Evolutionary conservation across 2,113 vertebrate genomes (phyloP), one percentile per base, ranked within the genome.

Genomic region (Percina caprodes): DNA sequence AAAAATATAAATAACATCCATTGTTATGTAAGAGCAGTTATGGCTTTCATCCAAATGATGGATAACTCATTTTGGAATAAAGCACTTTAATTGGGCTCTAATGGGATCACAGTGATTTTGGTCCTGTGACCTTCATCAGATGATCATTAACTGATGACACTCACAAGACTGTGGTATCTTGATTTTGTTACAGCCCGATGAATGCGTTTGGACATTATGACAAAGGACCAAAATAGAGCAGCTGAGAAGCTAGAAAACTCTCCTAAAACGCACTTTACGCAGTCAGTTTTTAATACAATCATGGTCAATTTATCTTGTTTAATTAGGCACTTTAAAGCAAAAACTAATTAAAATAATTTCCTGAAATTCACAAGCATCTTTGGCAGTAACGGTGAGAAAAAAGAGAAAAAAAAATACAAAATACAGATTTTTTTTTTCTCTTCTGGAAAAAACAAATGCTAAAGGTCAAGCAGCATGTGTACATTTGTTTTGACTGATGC

Each of bases 71-170:
- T 80, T 80, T 82, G 56, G 77, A 84, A 78, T 80, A 61, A 79
- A 87, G 86, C 71, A 39, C 55, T 85, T 78, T 82, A 84, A 88
- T 81, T 86, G 86, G 84, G 62, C 87, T 79, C 51, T 89, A 88
- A 91, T 87, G 69, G 33, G 82, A 89, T 86, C 61, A 69, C 72
- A 75, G 52, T 35, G 84, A 66, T 77, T 79, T 74, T 78, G 65
- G 79, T 85, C 79, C 63, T 77, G 82, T 88, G 84, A 88, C 87
- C 80, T 91, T 87, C 77, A 82, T 82, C 67, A 61, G 61, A 85
- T 77, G 77, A 86, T 88, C 45, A 62, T 76, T 71, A 86, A 88
- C 80, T 68, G 67, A 74, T 87, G 82, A 85, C 86, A 46, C 63
- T 84, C 88, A 83, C 79, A 69, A 79, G 80, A 88, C 79, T 52